Evolutionary conservation across 2,797 vertebrate species (phyloP).

Genomic region (Diglossa cyanea): DNA sequence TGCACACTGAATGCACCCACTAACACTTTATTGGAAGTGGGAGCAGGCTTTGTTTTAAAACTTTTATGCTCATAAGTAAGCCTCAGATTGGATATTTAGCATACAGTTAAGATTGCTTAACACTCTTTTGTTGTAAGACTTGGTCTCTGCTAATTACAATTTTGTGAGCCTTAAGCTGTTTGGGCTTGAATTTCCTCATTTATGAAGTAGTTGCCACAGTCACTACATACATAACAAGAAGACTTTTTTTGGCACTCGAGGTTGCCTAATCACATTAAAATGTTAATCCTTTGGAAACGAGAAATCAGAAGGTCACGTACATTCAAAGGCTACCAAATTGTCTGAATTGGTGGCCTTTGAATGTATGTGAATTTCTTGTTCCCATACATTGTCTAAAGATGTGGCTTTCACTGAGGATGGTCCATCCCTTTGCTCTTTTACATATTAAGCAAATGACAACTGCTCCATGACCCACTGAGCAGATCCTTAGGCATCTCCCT

Average conservation of each 20-base stretch:
- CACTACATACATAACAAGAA: rapidly evolving
- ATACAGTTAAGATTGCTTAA: not conserved
- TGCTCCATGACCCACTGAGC: rapidly evolving
- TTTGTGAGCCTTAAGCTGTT: not conserved
- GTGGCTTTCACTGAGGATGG: not conserved
- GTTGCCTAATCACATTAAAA: not conserved
- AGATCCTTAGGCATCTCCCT: rapidly evolving
- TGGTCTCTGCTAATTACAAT: not conserved
- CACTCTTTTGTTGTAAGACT: not conserved
- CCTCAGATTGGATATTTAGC: not conserved
- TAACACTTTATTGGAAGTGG: not conserved
- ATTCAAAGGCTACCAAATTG: not conserved
- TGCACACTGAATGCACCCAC: not conserved
- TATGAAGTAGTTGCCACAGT: not conserved
- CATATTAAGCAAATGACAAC: not conserved
- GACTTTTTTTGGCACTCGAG: rapidly evolving
- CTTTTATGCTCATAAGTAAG: not conserved
- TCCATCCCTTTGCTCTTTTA: not conserved
- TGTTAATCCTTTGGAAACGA: not conserved
- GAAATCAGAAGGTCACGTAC: not conserved
- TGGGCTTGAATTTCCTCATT: not conserved
- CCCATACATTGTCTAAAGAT: not conserved
- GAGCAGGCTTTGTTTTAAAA: not conserved
- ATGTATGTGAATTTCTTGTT: too few relatives aligned
- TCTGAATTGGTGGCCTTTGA: not conserved